Base-by-base conservation (phyloP, 53 echinoderm and acorn worm species). In the Holothuria leucospilota region DNA sequence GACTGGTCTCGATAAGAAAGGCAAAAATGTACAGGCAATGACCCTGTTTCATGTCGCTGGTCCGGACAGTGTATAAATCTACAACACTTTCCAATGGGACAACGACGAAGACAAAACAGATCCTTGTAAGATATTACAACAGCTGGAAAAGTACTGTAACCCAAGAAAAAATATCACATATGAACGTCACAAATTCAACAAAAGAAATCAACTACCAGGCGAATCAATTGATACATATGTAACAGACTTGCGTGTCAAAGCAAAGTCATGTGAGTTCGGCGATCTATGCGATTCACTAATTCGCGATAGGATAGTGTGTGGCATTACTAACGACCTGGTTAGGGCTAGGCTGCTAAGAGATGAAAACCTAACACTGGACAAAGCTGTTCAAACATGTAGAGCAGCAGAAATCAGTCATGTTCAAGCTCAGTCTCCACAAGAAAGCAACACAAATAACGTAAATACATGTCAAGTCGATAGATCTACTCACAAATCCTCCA, bases 361-460 rank as follows among this genome's bases (percentile, higher is more conserved):
- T 29, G 69, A 66, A 72, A 62, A 83, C 18, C 62, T 86, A n/a
- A 74, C 86, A 29, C 86, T 86, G 2, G 89, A 89, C 61, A 89
- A 69, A 46, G 72, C 89, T 16, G 49, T 89, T 20, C 16, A 69
- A 29, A 29, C 51, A 68, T n/a, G n/a, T 24, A 30, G 89, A 4
- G 84, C 89, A 2, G 70, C 71, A 23, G 40, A 28, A 58, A 60
- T 63, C 5, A 82, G 83, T 15, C 62, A 69, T 1, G 71, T 58
- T 26, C 89, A 89, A 84, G 63, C 63, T 63, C 63, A 63, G 63
- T 63, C 12, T 13, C 12, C 18, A 65, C 66, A 65, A 65, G 66
- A 65, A 20, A 65, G 26, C 29, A 25, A 65, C 10, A 20, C 66
- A 20, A 20, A 29, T 20, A 65, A 9, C 18, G 66, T 65, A 2